A percentile compares a stretch with the other conserved stretches of the same genome.
Evolutionary conservation across 53 echinoderm and acorn worm genomes (phyloP).

Genomic region (Actinopyga echinites): DNA sequence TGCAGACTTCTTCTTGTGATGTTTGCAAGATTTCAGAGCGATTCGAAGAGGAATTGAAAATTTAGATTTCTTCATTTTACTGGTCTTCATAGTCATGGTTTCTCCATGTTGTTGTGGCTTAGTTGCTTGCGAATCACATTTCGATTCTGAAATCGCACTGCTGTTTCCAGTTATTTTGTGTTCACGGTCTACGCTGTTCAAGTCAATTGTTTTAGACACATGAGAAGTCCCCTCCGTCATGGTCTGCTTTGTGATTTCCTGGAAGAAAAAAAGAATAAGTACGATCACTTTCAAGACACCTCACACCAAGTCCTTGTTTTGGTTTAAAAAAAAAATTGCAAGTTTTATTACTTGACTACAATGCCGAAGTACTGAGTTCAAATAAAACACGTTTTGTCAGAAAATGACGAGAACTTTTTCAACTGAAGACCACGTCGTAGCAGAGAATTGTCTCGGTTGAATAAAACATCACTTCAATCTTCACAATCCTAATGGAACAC

Average conservation of each 20-base stretch:
- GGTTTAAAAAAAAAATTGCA: too few relatives aligned
- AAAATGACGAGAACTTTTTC: too few relatives aligned
- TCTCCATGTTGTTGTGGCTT: neutral
- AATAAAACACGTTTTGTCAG: too few relatives aligned
- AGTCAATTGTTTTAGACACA: neutral
- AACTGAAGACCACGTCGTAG: too few relatives aligned
- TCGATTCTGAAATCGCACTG: neutral
- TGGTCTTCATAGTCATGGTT: neutral
- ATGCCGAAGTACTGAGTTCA: too few relatives aligned
- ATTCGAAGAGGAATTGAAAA: neutral
- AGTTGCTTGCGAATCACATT: neutral
- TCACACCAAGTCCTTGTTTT: too few relatives aligned
- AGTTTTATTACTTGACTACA: too few relatives aligned
- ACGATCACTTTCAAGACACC: too few relatives aligned
- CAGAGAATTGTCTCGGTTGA: too few relatives aligned
- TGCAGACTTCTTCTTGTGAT: constrained; percentile 14
- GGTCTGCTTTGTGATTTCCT: neutral
- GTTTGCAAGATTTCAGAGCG: neutral
- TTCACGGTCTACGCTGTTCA: neutral
- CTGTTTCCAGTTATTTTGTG: neutral
- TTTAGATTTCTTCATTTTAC: neutral
- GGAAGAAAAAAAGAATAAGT: neutral
- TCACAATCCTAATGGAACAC: too few relatives aligned
- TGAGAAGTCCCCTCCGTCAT: neutral
- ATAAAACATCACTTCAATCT: too few relatives aligned